phyloP scores from a whole-genome alignment of 2,113 vertebrate genomes.

The Rhizomys pruinosus region DNA sequence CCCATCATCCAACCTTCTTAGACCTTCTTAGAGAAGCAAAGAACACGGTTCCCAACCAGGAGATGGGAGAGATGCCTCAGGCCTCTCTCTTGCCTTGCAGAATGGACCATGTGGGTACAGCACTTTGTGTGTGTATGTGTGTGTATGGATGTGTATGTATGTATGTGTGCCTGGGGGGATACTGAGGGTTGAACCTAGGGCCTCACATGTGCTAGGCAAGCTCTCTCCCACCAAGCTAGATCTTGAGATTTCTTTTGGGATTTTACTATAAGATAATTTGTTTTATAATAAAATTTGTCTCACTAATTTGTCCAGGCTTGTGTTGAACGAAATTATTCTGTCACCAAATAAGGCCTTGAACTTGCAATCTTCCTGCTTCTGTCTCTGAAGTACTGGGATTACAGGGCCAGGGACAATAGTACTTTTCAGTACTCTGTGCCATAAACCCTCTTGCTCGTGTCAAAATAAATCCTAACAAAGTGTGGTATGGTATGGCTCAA shows the following conservation, averaged over 20 bases:
- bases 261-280: background rate
- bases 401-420: fast-evolving
- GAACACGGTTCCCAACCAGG: background rate
- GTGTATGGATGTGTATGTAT: too few species aligned
- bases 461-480: background rate
- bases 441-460: background rate
- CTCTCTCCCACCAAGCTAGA: too few species aligned
- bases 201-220: too few species aligned
- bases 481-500: background rate
- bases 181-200: background rate
- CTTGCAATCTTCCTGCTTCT: background rate
- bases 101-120: too few species aligned
- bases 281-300: too few species aligned
- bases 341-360: background rate
- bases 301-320: background rate
- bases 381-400: too few species aligned
- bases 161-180: too few species aligned
- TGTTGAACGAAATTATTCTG: background rate
- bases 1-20: background rate
- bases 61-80: background rate
- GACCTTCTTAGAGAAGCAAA: background rate
- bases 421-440: background rate
- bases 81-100: background rate
- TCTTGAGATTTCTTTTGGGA: background rate
- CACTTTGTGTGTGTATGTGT: background rate